A percentile compares a stretch with the other conserved stretches of the same genome.
Evolutionary conservation across 2,113 vertebrate genomes (phyloP).

Genomic region (Abramis brama): DNA sequence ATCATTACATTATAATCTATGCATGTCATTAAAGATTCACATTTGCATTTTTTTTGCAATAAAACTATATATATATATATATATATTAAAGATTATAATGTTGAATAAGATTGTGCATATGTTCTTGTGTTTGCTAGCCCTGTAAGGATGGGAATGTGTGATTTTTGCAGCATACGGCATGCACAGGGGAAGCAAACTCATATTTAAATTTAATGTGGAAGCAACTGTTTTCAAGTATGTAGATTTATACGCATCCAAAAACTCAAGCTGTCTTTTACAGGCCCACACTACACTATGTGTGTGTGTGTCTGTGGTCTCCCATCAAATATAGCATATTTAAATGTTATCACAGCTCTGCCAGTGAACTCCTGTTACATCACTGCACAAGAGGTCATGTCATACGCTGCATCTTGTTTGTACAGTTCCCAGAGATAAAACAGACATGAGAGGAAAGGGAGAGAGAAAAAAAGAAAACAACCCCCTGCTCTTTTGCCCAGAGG

Average conservation of each 20-base stretch:
- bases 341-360: slow-evolving; percentile 25
- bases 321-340: slow-evolving; percentile 26
- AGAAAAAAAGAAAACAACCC: slow-evolving; percentile 40
- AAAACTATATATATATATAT: neutral
- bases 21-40: neutral
- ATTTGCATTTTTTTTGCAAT: neutral
- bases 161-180: slow-evolving; percentile 4
- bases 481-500: slow-evolving; percentile 55
- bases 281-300: neutral
- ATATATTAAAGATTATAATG: neutral
- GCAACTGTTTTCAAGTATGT: slow-evolving; percentile 9
- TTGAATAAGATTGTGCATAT: neutral
- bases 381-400: slow-evolving; percentile 34
- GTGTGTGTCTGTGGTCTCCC: slow-evolving; percentile 5
- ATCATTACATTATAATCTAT: neutral
- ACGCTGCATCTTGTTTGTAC: slow-evolving; percentile 30
- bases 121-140: slow-evolving; percentile 6
- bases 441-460: slow-evolving; percentile 8
- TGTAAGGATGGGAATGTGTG: neutral
- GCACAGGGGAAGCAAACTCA: slow-evolving; percentile 6
- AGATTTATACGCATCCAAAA: slow-evolving; percentile 28
- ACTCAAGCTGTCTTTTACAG: slow-evolving; percentile 13
- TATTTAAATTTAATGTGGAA: slow-evolving; percentile 25
- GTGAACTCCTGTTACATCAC: slow-evolving; percentile 43
- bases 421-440: slow-evolving; percentile 46